phyloP scores from a whole-genome alignment of 2,888 invertebrate genomes.

The Xanthorhoe spadicearia region DNA sequence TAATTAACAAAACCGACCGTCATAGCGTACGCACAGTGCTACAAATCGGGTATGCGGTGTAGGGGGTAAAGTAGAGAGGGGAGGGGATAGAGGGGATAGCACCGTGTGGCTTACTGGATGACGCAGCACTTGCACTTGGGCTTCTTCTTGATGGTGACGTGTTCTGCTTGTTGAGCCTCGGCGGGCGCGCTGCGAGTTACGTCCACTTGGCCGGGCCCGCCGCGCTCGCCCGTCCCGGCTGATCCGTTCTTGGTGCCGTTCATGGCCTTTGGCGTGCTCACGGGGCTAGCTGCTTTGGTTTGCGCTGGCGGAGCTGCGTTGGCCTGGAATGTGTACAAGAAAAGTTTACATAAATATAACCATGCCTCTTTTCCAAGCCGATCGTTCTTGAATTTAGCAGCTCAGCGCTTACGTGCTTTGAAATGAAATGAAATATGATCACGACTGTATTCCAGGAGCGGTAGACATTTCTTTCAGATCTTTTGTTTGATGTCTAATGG shows the following conservation, averaged over 20 bases:
- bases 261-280: constrained; percentile 71
- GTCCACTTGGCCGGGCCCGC: constrained; percentile 85
- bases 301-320: constrained; percentile 70
- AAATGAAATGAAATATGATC: too few relatives aligned
- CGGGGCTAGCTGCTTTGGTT: constrained; percentile 65
- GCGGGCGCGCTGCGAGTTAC: constrained; percentile 91
- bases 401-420: background rate
- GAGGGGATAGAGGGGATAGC: background rate
- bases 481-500: too few relatives aligned
- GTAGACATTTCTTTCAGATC: too few relatives aligned
- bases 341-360: too few relatives aligned
- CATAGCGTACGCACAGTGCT: constrained; percentile 46
- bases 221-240: constrained; percentile 52
- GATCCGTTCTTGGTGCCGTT: constrained; percentile 81
- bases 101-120: constrained; percentile 88
- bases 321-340: constrained; percentile 55
- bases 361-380: too few relatives aligned
- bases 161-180: constrained; percentile 93
- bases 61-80: background rate
- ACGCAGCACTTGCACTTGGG: constrained; percentile 98
- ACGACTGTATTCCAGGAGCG: too few relatives aligned
- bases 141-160: constrained; percentile 97
- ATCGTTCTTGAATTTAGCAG: background rate
- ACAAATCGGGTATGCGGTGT: constrained; percentile 41
- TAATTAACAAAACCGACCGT: constrained; percentile 20